Conservation (phyloP, 2,888 invertebrate genomes). For the Cantharis flavilabris region DNA sequence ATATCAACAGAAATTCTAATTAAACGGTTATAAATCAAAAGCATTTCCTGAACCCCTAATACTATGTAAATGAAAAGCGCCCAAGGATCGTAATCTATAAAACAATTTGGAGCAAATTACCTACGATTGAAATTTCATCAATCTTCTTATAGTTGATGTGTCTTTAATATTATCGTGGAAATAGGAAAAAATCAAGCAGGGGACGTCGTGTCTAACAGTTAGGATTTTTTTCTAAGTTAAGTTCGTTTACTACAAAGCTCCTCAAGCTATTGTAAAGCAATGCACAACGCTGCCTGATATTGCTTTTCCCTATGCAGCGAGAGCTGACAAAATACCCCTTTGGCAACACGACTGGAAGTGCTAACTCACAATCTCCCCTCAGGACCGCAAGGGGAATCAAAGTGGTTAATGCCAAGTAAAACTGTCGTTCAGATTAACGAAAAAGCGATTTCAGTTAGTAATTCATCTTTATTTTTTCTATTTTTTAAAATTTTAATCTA, state of each 20-base stretch:
- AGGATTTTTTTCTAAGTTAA: slow-evolving; percentile 12
- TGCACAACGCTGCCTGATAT: slow-evolving; percentile 18
- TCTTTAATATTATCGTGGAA: slow-evolving; percentile 6
- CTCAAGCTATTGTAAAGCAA: slow-evolving; percentile 16
- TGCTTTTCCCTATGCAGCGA: slow-evolving; percentile 13
- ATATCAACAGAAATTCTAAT: not conserved
- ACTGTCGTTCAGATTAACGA: slow-evolving; percentile 23
- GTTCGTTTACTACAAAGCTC: slow-evolving; percentile 20
- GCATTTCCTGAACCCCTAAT: not conserved
- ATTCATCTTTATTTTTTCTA: not conserved
- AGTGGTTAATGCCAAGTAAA: slow-evolving; percentile 26
- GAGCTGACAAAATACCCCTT: slow-evolving; percentile 20
- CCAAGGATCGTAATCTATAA: not conserved
- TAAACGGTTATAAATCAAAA: not conserved
- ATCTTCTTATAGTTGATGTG: slow-evolving; percentile 8
- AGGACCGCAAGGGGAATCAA: slow-evolving; percentile 10
- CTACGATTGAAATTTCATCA: slow-evolving; percentile 10
- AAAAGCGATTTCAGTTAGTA: slow-evolving; percentile 7
- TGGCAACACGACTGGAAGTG: slow-evolving; percentile 20
- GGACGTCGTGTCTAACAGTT: slow-evolving; percentile 3
- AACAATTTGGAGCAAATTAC: not conserved
- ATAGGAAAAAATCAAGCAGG: slow-evolving; percentile 7
- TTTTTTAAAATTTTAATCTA: not conserved
- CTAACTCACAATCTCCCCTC: slow-evolving; percentile 10
- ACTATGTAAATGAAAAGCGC: not conserved